Base-by-base conservation (phyloP, 2,113 vertebrate species). In the Nanger granti region DNA sequence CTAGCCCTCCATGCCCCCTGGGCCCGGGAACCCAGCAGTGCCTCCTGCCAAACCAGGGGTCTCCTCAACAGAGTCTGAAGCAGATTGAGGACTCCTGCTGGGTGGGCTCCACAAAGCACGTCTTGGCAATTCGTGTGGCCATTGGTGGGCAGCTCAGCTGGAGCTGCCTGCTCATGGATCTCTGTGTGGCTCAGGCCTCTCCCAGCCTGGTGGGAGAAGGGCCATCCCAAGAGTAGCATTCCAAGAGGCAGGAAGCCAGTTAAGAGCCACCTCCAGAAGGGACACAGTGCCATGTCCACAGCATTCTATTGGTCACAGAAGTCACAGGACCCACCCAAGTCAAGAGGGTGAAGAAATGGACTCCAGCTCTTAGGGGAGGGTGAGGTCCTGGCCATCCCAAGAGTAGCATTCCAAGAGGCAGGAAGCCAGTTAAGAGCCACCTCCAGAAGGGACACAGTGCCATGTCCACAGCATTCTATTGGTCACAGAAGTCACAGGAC, bases 81-180 rank as follows among this genome's bases (percentile, higher is more conserved):
- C 34, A 11, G 22, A 84, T 17, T 13, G 13, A 69, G 47, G 82
- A 64, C 26, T 73, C 18, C 24, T 6, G 2, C 5, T 66, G 8
- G 20, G 28, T 41, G 31, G 54, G 37, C 28, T 76, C 44, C 55
- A 66, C 60, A 88, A 10, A 54, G 7, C 14, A 7, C 7, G 15
- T 93, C 69, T 76, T 10, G 8, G 52, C 22, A 1, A 1, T 11
- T 31, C 2, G 2, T 7, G 24, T 7, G 6, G 62, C 87, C 76
- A 15, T 47, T n/a, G n/a, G 62, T 34, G 52, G 34, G 20, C 11
- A 3, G 9, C 91, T 83, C 37, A 9, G 18, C 92, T 9, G 11
- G 31, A 66, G 20, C 15, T 18, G 4, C 31, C n/a, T 6, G 1
- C 14, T 0, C 1, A 18, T 13, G 41, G 18, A 11, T 80, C 34